These are phyloP conservation scores for Aselliscus stoliczkanus DNA, from an alignment of 2,797 vertebrate species.

Conservation along the genomic window DNA sequence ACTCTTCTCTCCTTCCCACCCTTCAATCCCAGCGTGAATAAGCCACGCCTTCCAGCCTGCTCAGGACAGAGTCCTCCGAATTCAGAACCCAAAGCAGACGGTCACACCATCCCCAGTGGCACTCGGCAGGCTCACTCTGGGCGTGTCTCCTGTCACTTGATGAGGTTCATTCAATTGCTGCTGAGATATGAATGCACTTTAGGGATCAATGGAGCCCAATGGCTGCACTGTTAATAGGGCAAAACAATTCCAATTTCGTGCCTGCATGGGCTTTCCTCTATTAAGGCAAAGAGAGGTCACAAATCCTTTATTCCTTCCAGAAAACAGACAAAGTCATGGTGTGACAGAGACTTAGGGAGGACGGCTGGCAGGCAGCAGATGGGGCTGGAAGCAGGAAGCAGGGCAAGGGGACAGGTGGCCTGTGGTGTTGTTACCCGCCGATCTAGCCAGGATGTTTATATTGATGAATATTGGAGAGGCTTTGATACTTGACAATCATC, in stretches of 20 bases:
- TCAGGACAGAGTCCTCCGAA: not conserved
- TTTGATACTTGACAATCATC: not conserved
- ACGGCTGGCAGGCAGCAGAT: not conserved
- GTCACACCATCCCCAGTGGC: rapidly evolving
- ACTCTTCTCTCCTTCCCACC: rapidly evolving
- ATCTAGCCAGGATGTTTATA: not conserved
- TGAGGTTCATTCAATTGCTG: not conserved
- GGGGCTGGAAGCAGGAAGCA: not conserved
- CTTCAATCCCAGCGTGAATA: not conserved
- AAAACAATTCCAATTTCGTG: conserved; percentile 66
- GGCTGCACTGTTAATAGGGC: conserved; percentile 37
- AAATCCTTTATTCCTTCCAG: conserved; percentile 39
- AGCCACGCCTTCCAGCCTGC: not conserved
- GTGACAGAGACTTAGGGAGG: not conserved
- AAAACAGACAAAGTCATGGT: not conserved
- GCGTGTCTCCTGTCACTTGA: not conserved
- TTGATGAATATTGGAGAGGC: not conserved
- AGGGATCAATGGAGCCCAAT: conserved; percentile 33
- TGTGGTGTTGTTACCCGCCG: not conserved
- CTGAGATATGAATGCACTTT: conserved; percentile 12
- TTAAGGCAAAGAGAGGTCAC: conserved; percentile 48
- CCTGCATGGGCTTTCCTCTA: conserved; percentile 43
- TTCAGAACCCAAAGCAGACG: not conserved
- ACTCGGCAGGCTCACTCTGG: not conserved
- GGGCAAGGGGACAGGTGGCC: rapidly evolving